phyloP scores from a whole-genome alignment of 2,797 vertebrate species.

The Kryptolebias ocellatus region DNA sequence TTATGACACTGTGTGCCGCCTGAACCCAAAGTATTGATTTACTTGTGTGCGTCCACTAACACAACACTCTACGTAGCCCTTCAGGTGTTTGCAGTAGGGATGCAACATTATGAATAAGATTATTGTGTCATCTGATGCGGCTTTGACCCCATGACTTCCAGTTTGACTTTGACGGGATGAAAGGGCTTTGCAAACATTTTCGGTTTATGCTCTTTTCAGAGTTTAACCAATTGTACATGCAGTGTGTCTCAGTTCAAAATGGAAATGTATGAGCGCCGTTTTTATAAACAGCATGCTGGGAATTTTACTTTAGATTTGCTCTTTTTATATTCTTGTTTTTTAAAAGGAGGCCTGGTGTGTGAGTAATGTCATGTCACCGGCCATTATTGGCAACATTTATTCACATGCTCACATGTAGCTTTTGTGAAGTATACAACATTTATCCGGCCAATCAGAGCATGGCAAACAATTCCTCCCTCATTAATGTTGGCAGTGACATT shows the following conservation, averaged over 20 bases:
- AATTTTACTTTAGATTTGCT: not conserved
- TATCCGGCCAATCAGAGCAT: constrained; percentile 59
- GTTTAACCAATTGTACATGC: not conserved
- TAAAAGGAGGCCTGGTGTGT: constrained; percentile 6
- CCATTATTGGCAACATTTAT: constrained; percentile 49
- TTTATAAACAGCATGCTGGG: not conserved
- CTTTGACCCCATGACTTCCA: constrained; percentile 27
- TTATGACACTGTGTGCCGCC: not conserved
- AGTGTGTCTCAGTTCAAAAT: constrained; percentile 3
- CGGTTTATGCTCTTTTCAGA: not conserved
- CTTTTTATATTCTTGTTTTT: constrained; percentile 6
- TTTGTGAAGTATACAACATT: constrained; percentile 53
- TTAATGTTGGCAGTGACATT: constrained; percentile 74
- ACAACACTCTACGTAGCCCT: constrained; percentile 1
- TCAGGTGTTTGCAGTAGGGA: constrained; percentile 17
- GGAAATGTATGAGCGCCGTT: not conserved
- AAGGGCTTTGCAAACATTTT: constrained; percentile 14
- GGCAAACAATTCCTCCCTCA: constrained; percentile 67
- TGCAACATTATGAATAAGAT: constrained; percentile 18
- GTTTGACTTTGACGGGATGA: not conserved
- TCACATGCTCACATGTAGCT: constrained; percentile 31
- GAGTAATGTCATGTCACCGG: constrained; percentile 48
- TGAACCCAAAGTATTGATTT: constrained; percentile 26
- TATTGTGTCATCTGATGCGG: constrained; percentile 21
- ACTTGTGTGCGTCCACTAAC: constrained; percentile 11